Percentiles rank a stretch among this genome's conserved stretches.
phyloP scores from a whole-genome alignment of 2,113 vertebrate species.

The Engystomops pustulosus region DNA sequence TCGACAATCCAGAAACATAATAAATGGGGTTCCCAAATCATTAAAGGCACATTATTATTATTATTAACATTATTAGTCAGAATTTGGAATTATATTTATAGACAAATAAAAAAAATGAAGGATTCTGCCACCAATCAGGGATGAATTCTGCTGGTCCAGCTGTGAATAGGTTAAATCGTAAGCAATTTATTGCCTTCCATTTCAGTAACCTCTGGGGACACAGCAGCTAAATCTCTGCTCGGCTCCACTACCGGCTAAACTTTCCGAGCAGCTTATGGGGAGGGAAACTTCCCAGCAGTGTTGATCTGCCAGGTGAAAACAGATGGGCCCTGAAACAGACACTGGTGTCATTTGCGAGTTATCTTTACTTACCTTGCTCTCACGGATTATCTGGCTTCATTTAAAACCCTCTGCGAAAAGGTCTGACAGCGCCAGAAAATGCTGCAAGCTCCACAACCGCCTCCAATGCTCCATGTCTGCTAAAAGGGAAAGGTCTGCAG shows the following conservation, averaged over 20 bases:
- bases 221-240: constrained; percentile 38
- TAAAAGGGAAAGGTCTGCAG: not conserved
- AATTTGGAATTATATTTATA: no score
- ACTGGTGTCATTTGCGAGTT: constrained; percentile 49
- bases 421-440: constrained; percentile 48
- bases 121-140: not conserved
- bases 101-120: no score
- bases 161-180: constrained; percentile 4
- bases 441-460: not conserved
- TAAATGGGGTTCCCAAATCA: no score
- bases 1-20: no score
- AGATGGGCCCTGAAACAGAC: constrained; percentile 57
- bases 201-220: constrained; percentile 29
- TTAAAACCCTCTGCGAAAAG: constrained; percentile 55
- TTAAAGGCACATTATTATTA: no score
- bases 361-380: constrained; percentile 56
- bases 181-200: constrained; percentile 10
- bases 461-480: not conserved
- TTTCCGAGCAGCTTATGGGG: constrained; percentile 53
- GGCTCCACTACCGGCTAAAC: constrained; percentile 42
- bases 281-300: constrained; percentile 30
- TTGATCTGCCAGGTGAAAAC: constrained; percentile 50
- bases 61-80: no score
- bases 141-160: not conserved
- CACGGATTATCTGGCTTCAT: constrained; percentile 55